These are phyloP conservation scores for Tapirus indicus DNA, from an alignment of 2,797 vertebrate genomes.

Conservation along the genomic window DNA sequence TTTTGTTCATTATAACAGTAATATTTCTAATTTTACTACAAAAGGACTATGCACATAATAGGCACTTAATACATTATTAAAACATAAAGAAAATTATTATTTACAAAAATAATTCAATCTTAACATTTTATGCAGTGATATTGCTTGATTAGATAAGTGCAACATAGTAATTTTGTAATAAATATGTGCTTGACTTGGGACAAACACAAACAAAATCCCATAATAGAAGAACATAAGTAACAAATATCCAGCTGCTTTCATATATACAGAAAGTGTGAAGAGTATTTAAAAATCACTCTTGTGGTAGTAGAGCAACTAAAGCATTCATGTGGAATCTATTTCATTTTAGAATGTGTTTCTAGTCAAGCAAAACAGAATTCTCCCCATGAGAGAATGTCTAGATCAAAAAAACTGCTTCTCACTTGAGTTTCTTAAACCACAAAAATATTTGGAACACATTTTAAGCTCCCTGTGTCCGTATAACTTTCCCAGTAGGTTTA, in stretches of 20 bases:
- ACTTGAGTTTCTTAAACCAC: slow-evolving; percentile 31
- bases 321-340: slow-evolving; percentile 29
- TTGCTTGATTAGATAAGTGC: background rate
- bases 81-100: background rate
- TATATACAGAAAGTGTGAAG: background rate
- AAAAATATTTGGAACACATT: slow-evolving; percentile 42
- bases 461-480: background rate
- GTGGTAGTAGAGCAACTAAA: background rate
- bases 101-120: background rate
- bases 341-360: slow-evolving; percentile 55
- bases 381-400: background rate
- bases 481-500: background rate
- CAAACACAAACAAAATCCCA: background rate
- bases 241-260: background rate
- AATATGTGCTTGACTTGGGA: background rate
- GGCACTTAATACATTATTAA: background rate
- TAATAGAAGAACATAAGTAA: background rate
- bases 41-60: background rate
- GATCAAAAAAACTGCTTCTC: slow-evolving; percentile 26
- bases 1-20: background rate
- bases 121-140: background rate
- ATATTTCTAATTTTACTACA: background rate
- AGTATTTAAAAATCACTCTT: slow-evolving; percentile 54
- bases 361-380: slow-evolving; percentile 49
- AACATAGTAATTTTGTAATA: background rate